Conservation (phyloP, 2,888 invertebrate species). For the Clivina fossor region DNA sequence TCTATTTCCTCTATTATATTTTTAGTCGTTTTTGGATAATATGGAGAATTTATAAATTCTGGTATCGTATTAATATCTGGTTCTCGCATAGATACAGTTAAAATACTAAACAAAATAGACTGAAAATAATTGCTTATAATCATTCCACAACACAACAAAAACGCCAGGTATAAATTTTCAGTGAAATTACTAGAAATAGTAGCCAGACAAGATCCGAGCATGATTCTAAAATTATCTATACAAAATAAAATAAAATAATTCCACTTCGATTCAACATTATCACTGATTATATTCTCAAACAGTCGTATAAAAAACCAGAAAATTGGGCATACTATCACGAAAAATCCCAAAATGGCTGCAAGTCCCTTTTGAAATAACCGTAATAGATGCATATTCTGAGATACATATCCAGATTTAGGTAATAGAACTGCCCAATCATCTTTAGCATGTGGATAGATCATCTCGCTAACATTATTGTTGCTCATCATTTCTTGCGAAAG, state of each 20-base stretch:
- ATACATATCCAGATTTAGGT: slow-evolving; percentile 7
- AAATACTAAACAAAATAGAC: slow-evolving; percentile 17
- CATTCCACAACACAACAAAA: slow-evolving; percentile 13
- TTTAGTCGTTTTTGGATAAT: neutral
- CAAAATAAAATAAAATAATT: neutral
- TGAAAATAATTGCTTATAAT: slow-evolving; percentile 23
- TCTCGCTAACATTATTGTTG: slow-evolving; percentile 20
- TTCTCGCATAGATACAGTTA: slow-evolving; percentile 13
- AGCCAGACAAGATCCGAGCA: slow-evolving; percentile 12
- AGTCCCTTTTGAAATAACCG: slow-evolving; percentile 13
- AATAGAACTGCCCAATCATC: slow-evolving; percentile 18
- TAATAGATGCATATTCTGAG: slow-evolving; percentile 12
- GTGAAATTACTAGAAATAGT: neutral
- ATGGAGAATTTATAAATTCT: slow-evolving; percentile 10
- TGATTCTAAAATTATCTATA: slow-evolving; percentile 21
- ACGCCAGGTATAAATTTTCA: slow-evolving; percentile 10
- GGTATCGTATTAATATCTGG: slow-evolving; percentile 20
- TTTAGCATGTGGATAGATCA: slow-evolving; percentile 22
- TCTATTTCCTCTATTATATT: slow-evolving; percentile 4
- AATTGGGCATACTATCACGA: slow-evolving; percentile 20
- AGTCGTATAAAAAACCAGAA: slow-evolving; percentile 20
- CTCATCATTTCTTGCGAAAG: slow-evolving; percentile 22
- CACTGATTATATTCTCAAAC: slow-evolving; percentile 1
- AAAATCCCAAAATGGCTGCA: slow-evolving; percentile 10
- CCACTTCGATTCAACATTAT: neutral